phyloP scores from a whole-genome alignment of 1,140 invertebrate species.

The Zaprionus vittiger region DNA sequence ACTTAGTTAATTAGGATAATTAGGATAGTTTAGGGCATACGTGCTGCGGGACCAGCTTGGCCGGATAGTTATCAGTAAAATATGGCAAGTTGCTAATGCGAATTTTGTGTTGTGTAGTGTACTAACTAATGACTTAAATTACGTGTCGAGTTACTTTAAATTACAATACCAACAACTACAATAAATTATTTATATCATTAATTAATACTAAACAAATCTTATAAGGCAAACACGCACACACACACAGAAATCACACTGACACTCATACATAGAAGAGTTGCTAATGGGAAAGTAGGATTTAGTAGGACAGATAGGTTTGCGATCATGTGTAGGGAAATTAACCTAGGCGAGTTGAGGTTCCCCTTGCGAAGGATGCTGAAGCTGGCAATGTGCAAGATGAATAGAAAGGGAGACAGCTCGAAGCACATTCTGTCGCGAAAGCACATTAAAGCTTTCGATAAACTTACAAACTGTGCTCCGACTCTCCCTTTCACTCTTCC shows the following conservation, averaged over 20 bases:
- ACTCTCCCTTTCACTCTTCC: neutral
- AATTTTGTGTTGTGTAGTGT: conserved; percentile 46
- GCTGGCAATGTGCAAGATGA: neutral
- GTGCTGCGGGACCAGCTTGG: conserved; percentile 39
- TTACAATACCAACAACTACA: conserved; percentile 82
- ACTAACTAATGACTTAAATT: conserved; percentile 37
- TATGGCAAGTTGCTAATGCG: conserved; percentile 78
- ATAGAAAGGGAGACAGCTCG: neutral
- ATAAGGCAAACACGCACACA: conserved; percentile 46
- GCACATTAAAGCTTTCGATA: conserved; percentile 7
- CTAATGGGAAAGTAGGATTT: conserved; percentile 24
- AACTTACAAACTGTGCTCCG: neutral
- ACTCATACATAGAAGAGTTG: conserved; percentile 12
- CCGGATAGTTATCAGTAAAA: conserved; percentile 35
- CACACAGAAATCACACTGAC: conserved; percentile 10
- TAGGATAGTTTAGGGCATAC: conserved; percentile 54
- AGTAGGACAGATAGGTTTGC: conserved; percentile 35
- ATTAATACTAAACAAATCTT: conserved; percentile 73
- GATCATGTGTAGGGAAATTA: conserved; percentile 33
- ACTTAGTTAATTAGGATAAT: conserved; percentile 80
- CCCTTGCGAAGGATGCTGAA: conserved; percentile 17
- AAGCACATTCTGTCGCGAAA: neutral
- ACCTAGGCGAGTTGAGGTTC: conserved; percentile 25
- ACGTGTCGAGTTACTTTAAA: conserved; percentile 61
- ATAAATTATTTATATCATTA: conserved; percentile 80